Percentiles rank a stretch among this genome's conserved stretches.
These are phyloP conservation scores for Meloidogyne hapla DNA, from an alignment of 1,140 invertebrate genomes.

Conservation along the genomic window DNA sequence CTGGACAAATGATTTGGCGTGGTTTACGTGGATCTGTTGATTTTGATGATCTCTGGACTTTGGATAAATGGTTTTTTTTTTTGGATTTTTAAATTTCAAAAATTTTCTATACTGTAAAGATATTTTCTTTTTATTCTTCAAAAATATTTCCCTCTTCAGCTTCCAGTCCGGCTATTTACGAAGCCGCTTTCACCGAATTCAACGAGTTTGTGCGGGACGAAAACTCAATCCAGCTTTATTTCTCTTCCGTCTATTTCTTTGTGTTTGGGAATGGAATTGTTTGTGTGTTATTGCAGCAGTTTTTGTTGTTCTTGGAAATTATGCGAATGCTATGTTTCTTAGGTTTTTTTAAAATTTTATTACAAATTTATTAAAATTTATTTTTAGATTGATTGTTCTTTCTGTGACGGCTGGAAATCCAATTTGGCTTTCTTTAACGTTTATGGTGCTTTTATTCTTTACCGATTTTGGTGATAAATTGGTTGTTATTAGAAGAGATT, in stretches of 20 bases:
- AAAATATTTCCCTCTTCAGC: not conserved
- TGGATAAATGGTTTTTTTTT: slow-evolving; percentile 10
- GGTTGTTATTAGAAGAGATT: slow-evolving; percentile 18
- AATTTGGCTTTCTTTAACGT: slow-evolving; percentile 23
- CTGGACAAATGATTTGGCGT: slow-evolving; percentile 25
- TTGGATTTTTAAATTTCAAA: not conserved
- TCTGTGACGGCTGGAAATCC: slow-evolving; percentile 9
- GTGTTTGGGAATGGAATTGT: slow-evolving; percentile 21
- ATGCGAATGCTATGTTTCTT: slow-evolving; percentile 21
- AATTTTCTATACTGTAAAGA: not conserved
- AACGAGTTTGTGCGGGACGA: not conserved
- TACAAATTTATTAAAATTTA: not conserved
- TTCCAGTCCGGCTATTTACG: slow-evolving; percentile 16
- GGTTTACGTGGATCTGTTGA: slow-evolving; percentile 16
- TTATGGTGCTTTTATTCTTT: slow-evolving; percentile 14
- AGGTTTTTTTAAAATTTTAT: not conserved
- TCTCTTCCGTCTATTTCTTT: slow-evolving; percentile 14
- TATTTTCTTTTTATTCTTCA: slow-evolving; percentile 4
- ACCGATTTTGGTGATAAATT: slow-evolving; percentile 27
- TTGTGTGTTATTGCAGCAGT: not conserved
- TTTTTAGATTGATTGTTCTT: slow-evolving; percentile 22
- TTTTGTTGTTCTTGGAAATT: slow-evolving; percentile 14
- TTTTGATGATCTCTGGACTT: slow-evolving; percentile 31
- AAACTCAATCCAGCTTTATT: not conserved
- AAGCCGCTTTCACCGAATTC: not conserved